Percentiles rank a stretch among this genome's conserved stretches.
phyloP scores from a whole-genome alignment of 2,888 invertebrate genomes.

The Idaea biselata region DNA sequence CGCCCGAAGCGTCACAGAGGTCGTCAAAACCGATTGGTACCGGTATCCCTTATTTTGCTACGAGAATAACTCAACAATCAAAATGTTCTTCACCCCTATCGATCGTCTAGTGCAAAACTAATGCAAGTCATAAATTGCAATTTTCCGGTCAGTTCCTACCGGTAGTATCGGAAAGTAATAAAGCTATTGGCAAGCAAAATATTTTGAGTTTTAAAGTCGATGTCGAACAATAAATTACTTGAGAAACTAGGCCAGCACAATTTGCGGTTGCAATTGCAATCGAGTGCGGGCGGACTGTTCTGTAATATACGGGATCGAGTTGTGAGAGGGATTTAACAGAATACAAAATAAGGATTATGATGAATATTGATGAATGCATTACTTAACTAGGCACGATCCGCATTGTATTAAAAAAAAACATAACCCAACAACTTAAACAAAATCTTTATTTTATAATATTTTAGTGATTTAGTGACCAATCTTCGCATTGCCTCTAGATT shows the following conservation, averaged over 20 bases:
- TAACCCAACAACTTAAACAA: not conserved
- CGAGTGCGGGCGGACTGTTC: constrained; percentile 12
- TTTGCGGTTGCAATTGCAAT: constrained; percentile 35
- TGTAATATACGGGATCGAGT: not conserved
- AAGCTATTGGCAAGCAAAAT: not conserved
- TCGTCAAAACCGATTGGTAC: too few relatives aligned
- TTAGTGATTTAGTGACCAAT: not conserved
- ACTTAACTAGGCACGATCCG: too few relatives aligned
- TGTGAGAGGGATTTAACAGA: not conserved
- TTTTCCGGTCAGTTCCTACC: not conserved
- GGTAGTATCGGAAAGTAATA: not conserved
- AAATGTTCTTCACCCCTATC: not conserved
- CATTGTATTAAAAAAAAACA: not conserved
- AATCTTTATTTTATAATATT: not conserved
- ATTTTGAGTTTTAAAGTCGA: not conserved
- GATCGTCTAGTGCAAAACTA: not conserved
- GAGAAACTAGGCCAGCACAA: constrained; percentile 39
- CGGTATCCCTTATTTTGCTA: not conserved
- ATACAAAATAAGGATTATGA: not conserved
- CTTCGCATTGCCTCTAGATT: not conserved
- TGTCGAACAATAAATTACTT: constrained; percentile 14
- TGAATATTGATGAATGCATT: too few relatives aligned
- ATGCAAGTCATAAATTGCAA: not conserved
- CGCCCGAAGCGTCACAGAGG: too few relatives aligned
- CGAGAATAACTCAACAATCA: not conserved